These are phyloP conservation scores for Andinoacara biseriatus DNA, from an alignment of 2,113 vertebrate genomes.

Conservation along the genomic window DNA sequence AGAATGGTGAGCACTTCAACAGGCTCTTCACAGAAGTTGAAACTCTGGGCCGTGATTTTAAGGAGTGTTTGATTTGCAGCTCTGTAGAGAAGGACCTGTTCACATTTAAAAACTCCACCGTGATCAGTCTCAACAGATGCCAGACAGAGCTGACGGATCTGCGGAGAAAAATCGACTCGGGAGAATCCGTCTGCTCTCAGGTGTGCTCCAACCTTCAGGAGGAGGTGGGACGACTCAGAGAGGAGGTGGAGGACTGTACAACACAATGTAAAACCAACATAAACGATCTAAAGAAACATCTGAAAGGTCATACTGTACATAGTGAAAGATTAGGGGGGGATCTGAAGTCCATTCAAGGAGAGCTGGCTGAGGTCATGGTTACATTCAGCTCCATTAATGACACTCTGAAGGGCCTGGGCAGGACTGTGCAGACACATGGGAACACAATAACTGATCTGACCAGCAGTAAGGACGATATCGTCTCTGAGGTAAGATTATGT, in stretches of 20 bases:
- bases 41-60: conserved; percentile 68
- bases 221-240: conserved; percentile 83
- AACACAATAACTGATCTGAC: conserved; percentile 80
- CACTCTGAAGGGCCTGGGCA: conserved; percentile 85
- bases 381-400: conserved; percentile 85
- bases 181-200: conserved; percentile 77
- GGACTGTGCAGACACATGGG: conserved; percentile 82
- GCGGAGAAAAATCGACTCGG: conserved; percentile 69
- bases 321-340: conserved; percentile 79
- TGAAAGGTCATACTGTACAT: conserved; percentile 84
- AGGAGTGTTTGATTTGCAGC: conserved; percentile 70
- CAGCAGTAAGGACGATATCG: conserved; percentile 80
- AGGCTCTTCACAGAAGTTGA: conserved; percentile 71
- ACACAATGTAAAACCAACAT: conserved; percentile 59
- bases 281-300: conserved; percentile 70
- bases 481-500: conserved; percentile 76
- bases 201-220: conserved; percentile 84
- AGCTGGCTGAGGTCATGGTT: conserved; percentile 81
- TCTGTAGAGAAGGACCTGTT: conserved; percentile 71
- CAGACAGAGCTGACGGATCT: conserved; percentile 70
- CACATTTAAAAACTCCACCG: conserved; percentile 79
- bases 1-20: conserved; percentile 72
- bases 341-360: conserved; percentile 84
- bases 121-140: conserved; percentile 68
- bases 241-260: conserved; percentile 82